These are phyloP conservation scores for Apodemia mormo DNA, from an alignment of 2,888 invertebrate species.

Conservation along the genomic window DNA sequence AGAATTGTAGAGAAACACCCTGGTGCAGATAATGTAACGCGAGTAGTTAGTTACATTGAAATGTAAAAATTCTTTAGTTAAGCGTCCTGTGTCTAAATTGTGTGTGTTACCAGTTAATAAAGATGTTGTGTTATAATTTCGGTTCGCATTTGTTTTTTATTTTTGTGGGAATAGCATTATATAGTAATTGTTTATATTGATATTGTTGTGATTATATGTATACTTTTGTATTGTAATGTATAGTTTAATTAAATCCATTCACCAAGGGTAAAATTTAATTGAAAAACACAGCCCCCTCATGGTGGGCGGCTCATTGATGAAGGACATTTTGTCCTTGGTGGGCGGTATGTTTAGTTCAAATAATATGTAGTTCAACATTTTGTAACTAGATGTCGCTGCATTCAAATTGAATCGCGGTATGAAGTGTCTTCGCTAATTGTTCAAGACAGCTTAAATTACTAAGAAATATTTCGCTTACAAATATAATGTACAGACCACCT, in stretches of 20 bases:
- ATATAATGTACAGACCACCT: no score
- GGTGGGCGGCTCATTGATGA: background rate
- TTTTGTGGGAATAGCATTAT: background rate
- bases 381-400: no score
- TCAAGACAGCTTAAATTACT: no score
- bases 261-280: background rate
- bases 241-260: background rate
- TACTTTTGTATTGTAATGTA: background rate
- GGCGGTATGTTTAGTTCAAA: no score
- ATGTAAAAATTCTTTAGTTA: background rate
- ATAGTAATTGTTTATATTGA: background rate
- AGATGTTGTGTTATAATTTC: background rate
- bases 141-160: background rate
- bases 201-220: background rate
- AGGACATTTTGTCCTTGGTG: no score
- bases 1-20: constrained; percentile 35
- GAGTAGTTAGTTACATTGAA: constrained; percentile 33
- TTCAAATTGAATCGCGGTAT: no score
- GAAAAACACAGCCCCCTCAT: background rate
- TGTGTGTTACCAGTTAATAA: background rate
- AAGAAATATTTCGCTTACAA: no score
- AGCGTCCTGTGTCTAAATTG: background rate
- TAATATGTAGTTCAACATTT: no score
- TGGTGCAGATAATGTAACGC: constrained; percentile 35
- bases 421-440: no score